phyloP scores from a whole-genome alignment of 2,113 vertebrate species.

The Ginglymostoma cirratum region DNA sequence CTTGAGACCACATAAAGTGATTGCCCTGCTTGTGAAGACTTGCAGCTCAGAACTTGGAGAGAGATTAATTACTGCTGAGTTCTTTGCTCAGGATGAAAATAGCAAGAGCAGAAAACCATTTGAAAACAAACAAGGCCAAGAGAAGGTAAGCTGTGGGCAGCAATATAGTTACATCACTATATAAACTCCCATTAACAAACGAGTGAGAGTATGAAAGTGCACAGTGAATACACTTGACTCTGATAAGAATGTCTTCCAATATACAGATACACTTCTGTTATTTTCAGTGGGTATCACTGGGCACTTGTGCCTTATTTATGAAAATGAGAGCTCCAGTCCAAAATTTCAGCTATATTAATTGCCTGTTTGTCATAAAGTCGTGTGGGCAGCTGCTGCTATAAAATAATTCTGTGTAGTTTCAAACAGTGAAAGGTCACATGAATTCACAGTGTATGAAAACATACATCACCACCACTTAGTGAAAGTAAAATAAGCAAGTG shows the following conservation, averaged over 20 bases:
- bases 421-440: background rate
- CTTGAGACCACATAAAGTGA: background rate
- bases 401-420: background rate
- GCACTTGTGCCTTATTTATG: no score
- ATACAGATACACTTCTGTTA: background rate
- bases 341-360: background rate
- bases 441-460: background rate
- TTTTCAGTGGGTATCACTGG: background rate
- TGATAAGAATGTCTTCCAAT: background rate
- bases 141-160: background rate
- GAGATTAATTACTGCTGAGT: conserved; percentile 1
- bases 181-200: background rate
- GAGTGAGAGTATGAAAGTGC: background rate
- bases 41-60: background rate
- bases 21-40: background rate
- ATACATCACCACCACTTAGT: background rate
- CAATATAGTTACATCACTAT: background rate
- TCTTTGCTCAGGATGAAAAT: background rate
- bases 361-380: background rate
- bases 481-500: background rate
- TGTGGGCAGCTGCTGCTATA: background rate
- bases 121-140: conserved; percentile 16
- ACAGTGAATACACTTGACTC: background rate
- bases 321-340: background rate
- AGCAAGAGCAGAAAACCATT: background rate